phyloP scores from a whole-genome alignment of 2,113 vertebrate genomes.

The Perognathus longimembris region DNA sequence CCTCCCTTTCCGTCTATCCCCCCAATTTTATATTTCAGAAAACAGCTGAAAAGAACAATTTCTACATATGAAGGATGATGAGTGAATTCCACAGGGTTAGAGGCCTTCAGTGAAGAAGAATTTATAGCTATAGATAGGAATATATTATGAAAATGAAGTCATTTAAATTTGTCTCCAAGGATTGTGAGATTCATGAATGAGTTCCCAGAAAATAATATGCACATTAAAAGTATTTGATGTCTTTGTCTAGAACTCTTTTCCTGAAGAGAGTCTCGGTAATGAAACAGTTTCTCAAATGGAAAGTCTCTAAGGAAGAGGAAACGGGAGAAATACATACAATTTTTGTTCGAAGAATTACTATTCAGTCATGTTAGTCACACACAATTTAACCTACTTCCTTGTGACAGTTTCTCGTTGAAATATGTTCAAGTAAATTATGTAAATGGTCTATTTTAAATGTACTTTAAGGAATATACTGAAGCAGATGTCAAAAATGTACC shows the following conservation, averaged over 20 bases:
- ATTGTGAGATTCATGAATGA: constrained; percentile 76
- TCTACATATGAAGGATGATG: constrained; percentile 66
- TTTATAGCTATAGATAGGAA: constrained; percentile 69
- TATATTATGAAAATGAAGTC: constrained; percentile 79
- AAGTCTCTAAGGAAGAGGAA: constrained; percentile 43
- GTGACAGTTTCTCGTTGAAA: constrained; percentile 64
- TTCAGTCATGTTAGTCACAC: constrained; percentile 49
- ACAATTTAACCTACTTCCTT: constrained; percentile 60
- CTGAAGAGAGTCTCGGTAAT: constrained; percentile 75
- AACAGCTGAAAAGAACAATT: constrained; percentile 64
- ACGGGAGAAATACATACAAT: neutral
- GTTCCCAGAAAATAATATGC: constrained; percentile 80
- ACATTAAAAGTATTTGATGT: constrained; percentile 67
- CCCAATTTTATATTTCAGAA: neutral
- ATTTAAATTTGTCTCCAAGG: constrained; percentile 81
- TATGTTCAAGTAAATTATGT: constrained; percentile 46
- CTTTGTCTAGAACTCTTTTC: constrained; percentile 80
- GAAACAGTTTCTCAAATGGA: constrained; percentile 46
- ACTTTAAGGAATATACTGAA: constrained; percentile 28
- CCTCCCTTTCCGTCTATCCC: too few species aligned
- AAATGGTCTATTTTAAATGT: constrained; percentile 57
- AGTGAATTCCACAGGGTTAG: constrained; percentile 65
- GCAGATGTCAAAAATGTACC: constrained; percentile 52
- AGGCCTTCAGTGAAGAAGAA: constrained; percentile 57
- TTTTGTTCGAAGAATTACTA: constrained; percentile 29